Conservation (phyloP, 2,797 vertebrate species). For the Todus mexicanus region DNA sequence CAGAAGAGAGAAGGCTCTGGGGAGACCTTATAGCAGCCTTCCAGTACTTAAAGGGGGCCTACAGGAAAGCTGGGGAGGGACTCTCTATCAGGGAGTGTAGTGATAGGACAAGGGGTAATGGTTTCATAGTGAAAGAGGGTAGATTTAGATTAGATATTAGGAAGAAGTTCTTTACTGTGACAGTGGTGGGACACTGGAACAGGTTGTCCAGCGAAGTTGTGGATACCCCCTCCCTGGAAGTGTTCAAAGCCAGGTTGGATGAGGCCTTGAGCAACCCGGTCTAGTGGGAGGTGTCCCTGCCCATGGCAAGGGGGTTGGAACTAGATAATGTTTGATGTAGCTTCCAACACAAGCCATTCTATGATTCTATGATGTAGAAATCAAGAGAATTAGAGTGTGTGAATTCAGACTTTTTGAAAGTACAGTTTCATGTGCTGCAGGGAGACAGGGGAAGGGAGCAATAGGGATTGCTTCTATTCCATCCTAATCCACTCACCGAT, state of each 20-base stretch:
- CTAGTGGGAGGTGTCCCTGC: neutral
- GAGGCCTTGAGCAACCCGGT: neutral
- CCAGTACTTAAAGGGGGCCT: neutral
- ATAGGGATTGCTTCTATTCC: neutral
- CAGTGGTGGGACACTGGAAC: neutral
- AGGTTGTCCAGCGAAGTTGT: neutral
- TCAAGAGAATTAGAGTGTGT: neutral
- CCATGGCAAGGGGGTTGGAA: neutral
- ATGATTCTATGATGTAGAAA: neutral
- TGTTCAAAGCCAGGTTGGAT: neutral
- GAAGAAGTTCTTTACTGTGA: neutral
- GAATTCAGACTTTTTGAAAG: neutral
- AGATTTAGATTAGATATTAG: neutral
- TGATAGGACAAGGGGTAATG: neutral
- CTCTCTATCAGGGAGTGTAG: neutral
- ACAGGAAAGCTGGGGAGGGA: neutral
- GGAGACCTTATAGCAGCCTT: neutral
- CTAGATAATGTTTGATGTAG: neutral
- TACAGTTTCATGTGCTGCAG: neutral
- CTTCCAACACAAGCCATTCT: neutral
- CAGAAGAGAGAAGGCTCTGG: neutral
- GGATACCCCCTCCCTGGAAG: neutral
- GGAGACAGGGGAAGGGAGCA: neutral
- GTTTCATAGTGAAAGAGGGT: neutral
- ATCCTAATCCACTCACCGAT: neutral